A percentile compares a stretch with the other conserved stretches of the same genome.
These are phyloP conservation scores for Palythoa grandis DNA, from an alignment of 92 coral and sea anemone species.

Conservation along the genomic window DNA sequence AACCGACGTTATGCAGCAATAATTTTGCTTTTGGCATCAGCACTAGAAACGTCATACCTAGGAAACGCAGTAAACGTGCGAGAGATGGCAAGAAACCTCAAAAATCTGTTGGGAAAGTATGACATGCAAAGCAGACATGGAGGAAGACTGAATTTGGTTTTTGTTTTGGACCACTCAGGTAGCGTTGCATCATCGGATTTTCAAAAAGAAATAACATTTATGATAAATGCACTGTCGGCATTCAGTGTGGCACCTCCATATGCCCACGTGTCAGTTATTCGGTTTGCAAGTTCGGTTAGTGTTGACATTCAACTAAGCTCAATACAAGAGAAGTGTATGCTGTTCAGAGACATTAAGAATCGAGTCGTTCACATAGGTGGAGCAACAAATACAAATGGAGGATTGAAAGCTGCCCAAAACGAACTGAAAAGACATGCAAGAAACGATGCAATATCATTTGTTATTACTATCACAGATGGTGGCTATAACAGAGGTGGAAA, in stretches of 20 bases:
- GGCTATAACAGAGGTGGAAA: neutral
- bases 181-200: neutral
- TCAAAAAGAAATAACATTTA: neutral
- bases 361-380: neutral
- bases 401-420: neutral
- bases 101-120: too few species aligned
- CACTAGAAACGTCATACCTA: too few species aligned
- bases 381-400: neutral
- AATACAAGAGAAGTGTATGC: neutral
- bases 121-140: neutral
- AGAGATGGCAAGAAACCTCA: too few species aligned
- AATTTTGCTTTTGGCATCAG: too few species aligned
- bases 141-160: neutral
- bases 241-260: neutral
- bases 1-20: too few species aligned
- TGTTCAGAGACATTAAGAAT: neutral
- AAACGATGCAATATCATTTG: neutral
- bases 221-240: neutral
- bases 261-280: neutral
- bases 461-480: constrained; percentile 9
- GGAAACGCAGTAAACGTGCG: too few species aligned
- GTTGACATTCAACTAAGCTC: neutral
- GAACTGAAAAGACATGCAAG: neutral
- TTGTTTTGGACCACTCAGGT: constrained; percentile 12
- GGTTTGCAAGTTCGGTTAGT: neutral